These are phyloP conservation scores for Hylomyscus alleni DNA, from an alignment of 2,797 vertebrate species.

Conservation along the genomic window DNA sequence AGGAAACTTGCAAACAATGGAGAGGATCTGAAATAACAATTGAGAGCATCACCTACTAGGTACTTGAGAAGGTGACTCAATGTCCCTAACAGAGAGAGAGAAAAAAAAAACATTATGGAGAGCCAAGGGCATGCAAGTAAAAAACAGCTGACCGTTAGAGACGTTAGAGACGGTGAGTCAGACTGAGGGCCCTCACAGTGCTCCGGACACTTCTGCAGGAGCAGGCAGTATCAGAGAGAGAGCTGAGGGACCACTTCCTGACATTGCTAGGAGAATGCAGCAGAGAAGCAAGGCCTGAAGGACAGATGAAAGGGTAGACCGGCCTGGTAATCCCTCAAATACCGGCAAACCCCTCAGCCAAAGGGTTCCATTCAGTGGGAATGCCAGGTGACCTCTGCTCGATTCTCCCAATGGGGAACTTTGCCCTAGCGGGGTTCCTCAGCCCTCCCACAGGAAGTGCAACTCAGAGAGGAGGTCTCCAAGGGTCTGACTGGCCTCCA, in stretches of 20 bases:
- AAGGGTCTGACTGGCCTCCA: neutral
- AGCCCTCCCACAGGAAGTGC: constrained; percentile 52
- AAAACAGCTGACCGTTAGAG: neutral
- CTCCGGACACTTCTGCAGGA: neutral
- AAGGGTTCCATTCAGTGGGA: neutral
- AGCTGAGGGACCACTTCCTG: neutral
- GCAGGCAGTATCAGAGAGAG: neutral
- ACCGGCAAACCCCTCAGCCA: neutral
- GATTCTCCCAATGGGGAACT: constrained; percentile 3
- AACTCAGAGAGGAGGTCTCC: neutral
- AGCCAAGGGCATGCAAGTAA: accelerated
- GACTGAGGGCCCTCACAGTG: neutral
- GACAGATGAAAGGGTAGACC: neutral
- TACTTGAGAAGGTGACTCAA: neutral
- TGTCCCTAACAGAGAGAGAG: neutral
- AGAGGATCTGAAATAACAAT: neutral
- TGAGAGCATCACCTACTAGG: neutral
- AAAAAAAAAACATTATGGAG: neutral
- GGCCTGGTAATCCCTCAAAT: neutral
- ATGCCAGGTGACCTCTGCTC: neutral
- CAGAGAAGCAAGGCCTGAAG: neutral
- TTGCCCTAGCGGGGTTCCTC: neutral
- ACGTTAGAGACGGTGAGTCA: neutral
- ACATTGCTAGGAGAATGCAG: neutral
- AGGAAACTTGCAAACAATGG: neutral